Conservation (phyloP, 2,113 vertebrate species). For the Phylloscopus whistleri region DNA sequence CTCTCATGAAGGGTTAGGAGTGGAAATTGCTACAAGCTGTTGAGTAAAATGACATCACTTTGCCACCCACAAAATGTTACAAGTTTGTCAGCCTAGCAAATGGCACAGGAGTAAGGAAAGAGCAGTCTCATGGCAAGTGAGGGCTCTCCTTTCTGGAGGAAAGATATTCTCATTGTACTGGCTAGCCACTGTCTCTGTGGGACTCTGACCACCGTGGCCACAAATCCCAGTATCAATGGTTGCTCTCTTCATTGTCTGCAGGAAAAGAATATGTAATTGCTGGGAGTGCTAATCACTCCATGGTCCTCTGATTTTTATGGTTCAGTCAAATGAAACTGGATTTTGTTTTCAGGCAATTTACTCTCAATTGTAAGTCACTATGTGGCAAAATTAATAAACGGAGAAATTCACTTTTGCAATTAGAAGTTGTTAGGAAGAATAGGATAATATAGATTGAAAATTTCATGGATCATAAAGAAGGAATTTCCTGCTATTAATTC, state of each 20-base stretch:
- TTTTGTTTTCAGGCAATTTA: neutral
- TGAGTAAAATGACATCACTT: constrained; percentile 68
- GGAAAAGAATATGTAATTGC: neutral
- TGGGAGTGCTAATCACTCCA: neutral
- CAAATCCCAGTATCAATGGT: neutral
- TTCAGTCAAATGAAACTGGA: neutral
- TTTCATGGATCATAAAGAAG: constrained; percentile 43
- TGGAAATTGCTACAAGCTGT: constrained; percentile 73
- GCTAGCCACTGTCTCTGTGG: neutral
- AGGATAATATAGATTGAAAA: neutral
- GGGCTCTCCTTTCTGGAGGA: neutral
- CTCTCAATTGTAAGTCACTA: neutral
- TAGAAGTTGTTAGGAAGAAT: constrained; percentile 1
- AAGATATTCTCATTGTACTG: neutral
- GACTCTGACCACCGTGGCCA: neutral
- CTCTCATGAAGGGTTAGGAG: constrained; percentile 48
- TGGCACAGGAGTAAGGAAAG: neutral
- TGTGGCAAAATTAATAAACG: neutral
- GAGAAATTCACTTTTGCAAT: neutral
- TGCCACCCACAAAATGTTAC: constrained; percentile 64
- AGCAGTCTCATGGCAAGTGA: neutral
- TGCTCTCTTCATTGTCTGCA: neutral
- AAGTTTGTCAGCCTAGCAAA: constrained; percentile 42
- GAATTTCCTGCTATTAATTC: constrained; percentile 41
- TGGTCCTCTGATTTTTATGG: neutral